phyloP scores from a whole-genome alignment of 1,140 invertebrate species.

The Procambarus clarkii region DNA sequence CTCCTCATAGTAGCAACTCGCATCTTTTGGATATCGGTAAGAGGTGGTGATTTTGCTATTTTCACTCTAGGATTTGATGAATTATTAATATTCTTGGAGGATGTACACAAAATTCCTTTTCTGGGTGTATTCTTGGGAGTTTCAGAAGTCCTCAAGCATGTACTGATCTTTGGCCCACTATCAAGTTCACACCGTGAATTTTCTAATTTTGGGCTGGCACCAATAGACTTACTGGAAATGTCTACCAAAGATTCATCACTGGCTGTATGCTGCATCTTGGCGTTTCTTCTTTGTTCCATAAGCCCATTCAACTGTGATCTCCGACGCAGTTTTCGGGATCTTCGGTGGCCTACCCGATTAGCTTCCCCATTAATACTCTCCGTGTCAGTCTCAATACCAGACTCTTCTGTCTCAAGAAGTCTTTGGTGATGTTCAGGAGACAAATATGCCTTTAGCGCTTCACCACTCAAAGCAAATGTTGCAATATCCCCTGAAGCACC shows the following conservation, averaged over 20 bases:
- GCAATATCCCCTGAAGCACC: slow-evolving; percentile 22
- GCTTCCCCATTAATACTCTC: slow-evolving; percentile 70
- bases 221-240: neutral
- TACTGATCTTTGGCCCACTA: no score
- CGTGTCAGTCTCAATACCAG: slow-evolving; percentile 71
- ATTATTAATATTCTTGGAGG: slow-evolving; percentile 24
- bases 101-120: neutral
- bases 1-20: slow-evolving; percentile 58
- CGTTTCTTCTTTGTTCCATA: slow-evolving; percentile 11
- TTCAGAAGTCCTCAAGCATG: neutral
- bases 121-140: neutral
- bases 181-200: neutral
- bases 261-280: neutral
- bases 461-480: slow-evolving; percentile 27
- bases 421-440: slow-evolving; percentile 51
- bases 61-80: slow-evolving; percentile 14
- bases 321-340: slow-evolving; percentile 30
- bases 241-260: slow-evolving; percentile 48
- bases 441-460: slow-evolving; percentile 29
- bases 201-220: neutral
- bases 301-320: slow-evolving; percentile 55
- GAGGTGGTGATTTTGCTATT: slow-evolving; percentile 17
- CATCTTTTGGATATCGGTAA: slow-evolving; percentile 8
- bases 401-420: slow-evolving; percentile 70
- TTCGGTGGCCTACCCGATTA: neutral